phyloP scores from a whole-genome alignment of 35 echinoderm and acorn worm species.

The Lytechinus pictus region DNA sequence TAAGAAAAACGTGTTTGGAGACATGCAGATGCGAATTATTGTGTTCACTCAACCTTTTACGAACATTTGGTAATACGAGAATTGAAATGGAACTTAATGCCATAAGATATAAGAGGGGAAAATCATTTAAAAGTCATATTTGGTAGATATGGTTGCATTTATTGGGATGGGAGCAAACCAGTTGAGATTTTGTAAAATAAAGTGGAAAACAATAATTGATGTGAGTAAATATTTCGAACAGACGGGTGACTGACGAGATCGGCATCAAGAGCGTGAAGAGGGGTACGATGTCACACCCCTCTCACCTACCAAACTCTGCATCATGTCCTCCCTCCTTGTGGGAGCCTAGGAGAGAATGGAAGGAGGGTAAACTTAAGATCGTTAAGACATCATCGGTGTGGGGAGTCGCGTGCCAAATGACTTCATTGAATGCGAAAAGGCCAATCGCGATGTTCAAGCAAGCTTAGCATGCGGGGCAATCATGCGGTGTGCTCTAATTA shows the following conservation, averaged over 20 bases:
- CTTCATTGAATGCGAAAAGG: slow-evolving; percentile 51
- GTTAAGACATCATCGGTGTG: slow-evolving; percentile 34
- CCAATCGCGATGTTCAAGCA: slow-evolving; percentile 46
- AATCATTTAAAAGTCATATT: too few species aligned
- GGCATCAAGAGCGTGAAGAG: background rate
- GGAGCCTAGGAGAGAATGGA: background rate
- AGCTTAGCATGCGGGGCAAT: slow-evolving; percentile 46
- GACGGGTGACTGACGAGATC: background rate
- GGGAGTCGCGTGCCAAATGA: slow-evolving; percentile 41
- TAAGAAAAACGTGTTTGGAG: too few species aligned
- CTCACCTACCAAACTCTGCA: background rate
- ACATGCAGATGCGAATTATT: too few species aligned
- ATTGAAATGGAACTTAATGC: too few species aligned
- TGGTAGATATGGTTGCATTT: too few species aligned
- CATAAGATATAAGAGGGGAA: too few species aligned
- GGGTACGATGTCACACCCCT: background rate
- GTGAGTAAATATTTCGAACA: background rate
- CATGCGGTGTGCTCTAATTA: slow-evolving; percentile 56
- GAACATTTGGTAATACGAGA: too few species aligned
- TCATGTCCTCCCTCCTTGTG: background rate
- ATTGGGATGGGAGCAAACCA: background rate
- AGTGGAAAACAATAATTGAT: background rate
- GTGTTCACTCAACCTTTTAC: too few species aligned
- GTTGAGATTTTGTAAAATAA: background rate
- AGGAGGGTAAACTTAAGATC: slow-evolving; percentile 20